Evolutionary conservation across 2,797 vertebrate species (phyloP).

Genomic region (Rhodeus uyekii): DNA sequence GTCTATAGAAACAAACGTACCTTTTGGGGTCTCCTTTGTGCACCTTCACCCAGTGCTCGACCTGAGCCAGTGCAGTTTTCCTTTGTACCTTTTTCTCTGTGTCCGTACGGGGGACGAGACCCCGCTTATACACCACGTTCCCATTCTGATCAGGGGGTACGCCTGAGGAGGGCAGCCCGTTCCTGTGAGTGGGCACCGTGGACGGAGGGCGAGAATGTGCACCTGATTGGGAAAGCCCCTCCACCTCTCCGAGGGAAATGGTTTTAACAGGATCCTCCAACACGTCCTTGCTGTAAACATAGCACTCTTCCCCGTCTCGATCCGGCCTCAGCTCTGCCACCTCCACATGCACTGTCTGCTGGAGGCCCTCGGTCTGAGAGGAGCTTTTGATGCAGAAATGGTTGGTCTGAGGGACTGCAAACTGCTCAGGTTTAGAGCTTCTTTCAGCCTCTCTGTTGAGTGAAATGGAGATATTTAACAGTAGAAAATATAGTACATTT

Average conservation of each 20-base stretch:
- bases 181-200: conserved; percentile 76
- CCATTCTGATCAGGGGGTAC: conserved; percentile 85
- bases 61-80: conserved; percentile 88
- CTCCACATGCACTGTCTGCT: conserved; percentile 71
- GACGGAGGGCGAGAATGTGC: conserved; percentile 63
- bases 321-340: conserved; percentile 72
- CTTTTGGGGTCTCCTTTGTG: conserved; percentile 88
- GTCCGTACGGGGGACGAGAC: conserved; percentile 74
- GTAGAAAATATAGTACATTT: neutral
- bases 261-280: conserved; percentile 79
- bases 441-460: conserved; percentile 76
- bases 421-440: conserved; percentile 78
- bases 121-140: conserved; percentile 80
- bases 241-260: conserved; percentile 66
- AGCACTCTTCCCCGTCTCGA: conserved; percentile 74
- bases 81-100: conserved; percentile 88
- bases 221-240: conserved; percentile 76
- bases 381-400: conserved; percentile 76
- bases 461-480: neutral
- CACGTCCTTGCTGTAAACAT: conserved; percentile 70
- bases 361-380: conserved; percentile 71
- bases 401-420: conserved; percentile 84
- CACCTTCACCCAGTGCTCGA: conserved; percentile 94
- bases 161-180: conserved; percentile 74
- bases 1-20: conserved; percentile 64